Evolutionary conservation across 2,113 vertebrate genomes (phyloP), one percentile per base, ranked within the genome.

Genomic region (Apteryx owenii): DNA sequence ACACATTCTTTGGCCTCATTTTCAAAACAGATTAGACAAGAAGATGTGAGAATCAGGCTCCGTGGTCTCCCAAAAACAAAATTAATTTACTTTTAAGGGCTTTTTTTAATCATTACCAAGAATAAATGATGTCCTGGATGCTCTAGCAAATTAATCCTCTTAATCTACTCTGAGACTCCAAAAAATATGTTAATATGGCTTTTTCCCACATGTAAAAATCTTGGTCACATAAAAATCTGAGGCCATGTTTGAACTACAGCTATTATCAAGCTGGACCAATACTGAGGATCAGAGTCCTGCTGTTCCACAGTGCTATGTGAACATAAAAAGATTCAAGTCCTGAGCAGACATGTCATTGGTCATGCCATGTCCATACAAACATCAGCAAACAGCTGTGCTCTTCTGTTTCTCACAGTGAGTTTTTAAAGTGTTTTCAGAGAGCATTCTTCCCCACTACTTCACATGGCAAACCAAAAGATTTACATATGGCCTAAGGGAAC

Each of bases 401-500:
- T 44, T 89, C 38, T 22, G 36, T 36, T 78, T 73, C 70, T 38
- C 75, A 61, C 58, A 91, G 42, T 2, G 44, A 90, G 58, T 28
- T 60, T 60, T 60, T 78, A 0, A 75, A 81, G 38, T 4, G 28
- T 60, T 88, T 89, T 68, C 48, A 46, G 40, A n/a, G 1, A 89
- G 10, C 0, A 0, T 48, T 81, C n/a, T 77, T 81, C n/a, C 19
- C 17, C n/a, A 12, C 10, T 73, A 3, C 12, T 40, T 29, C 44
- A 46, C 26, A 23, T 3, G 19, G 66, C n/a, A 90, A 81, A 82
- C 3, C 2, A 64, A 85, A 80, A 93, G 50, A 75, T 86, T 88
- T 79, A 33, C n/a, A 78, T 44, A 54, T 87, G 46, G 70, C n/a
- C 65, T 60, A 71, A 92, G 58, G 11, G 7, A 84, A 95, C 42